Evolutionary conservation across 2,888 invertebrate species (phyloP), one percentile per base, ranked within the genome.

Genomic region (Fabriciana adippe): DNA sequence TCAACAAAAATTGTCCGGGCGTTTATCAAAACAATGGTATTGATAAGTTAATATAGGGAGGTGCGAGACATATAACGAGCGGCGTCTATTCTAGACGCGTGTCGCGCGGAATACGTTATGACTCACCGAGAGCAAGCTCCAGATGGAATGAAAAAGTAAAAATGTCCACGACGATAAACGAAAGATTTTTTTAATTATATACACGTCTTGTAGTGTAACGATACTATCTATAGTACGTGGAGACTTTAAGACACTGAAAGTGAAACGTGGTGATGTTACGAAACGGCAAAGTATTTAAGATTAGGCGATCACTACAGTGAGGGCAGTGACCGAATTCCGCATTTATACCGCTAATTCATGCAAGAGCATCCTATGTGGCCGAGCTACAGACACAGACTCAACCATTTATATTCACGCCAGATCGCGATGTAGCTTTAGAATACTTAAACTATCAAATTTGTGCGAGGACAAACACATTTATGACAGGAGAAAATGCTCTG

Each of bases 11-110:
- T 89, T 87, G 87, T 87, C 79, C 80, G 79, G 81, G 87, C 88
- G 88, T 91, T 88, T 90, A 92, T 92, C 90, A 91, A 92, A 92
- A 92, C 92, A 92, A 92, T 92, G 88, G 91, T 90, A 89, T 89
- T 90, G 92, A 92, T 92, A 92, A 92, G 90, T 92, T 92, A 89
- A 92, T 92, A 90, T 88, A 90, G 84, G 83, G 78, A 87, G 85
- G 87, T 83, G 88, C 85, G 85, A 78, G 80, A 84, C 78, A 81
- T 79, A 86, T 89, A 89, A 90, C 90, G 89, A 90, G 89, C 87
- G 79, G 77, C 75, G 83, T 81, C 77, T 81, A 81, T 86, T 84
- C 86, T 85, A 87, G 87, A 84, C 83, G 82, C 83, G 85, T 78
- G 71, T 64, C 72, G 81, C 80, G 79, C 79, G 76, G 89, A 88